Evolutionary conservation across 1,140 invertebrate species (phyloP).

Genomic region (Dolichoris vasculosae): DNA sequence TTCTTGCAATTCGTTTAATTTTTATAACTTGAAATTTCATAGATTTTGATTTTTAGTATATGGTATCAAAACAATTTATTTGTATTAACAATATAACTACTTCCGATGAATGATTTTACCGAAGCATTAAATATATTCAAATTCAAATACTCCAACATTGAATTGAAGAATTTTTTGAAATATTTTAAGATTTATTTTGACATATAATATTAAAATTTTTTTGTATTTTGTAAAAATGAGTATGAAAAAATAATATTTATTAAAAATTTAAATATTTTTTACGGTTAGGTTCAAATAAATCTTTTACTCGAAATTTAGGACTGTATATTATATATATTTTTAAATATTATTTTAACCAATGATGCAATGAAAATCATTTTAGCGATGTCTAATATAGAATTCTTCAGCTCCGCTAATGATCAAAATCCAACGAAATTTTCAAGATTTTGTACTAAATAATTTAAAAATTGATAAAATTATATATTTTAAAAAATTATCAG

Average conservation of each 20-base stretch:
- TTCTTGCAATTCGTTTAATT: not conserved
- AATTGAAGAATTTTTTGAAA: constrained; percentile 6
- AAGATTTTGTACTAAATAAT: not conserved
- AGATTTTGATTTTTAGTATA: not conserved
- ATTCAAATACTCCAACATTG: too few species aligned
- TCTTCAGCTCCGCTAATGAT: not conserved
- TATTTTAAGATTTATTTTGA: not conserved
- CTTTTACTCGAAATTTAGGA: too few species aligned
- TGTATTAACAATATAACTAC: not conserved
- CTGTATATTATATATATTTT: too few species aligned
- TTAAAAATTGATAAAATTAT: not conserved
- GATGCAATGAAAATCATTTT: too few species aligned
- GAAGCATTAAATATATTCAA: too few species aligned
- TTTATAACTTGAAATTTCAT: not conserved
- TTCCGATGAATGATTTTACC: too few species aligned
- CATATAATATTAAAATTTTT: too few species aligned
- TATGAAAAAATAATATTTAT: too few species aligned
- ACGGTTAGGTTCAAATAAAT: too few species aligned
- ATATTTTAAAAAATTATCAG: constrained; percentile 8
- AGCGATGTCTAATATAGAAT: not conserved
- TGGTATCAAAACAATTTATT: not conserved
- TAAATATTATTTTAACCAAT: too few species aligned
- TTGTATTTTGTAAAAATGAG: too few species aligned
- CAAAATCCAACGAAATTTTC: not conserved
- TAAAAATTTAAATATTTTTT: too few species aligned